A percentile compares a stretch with the other conserved stretches of the same genome.
Conservation (phyloP, 2,797 vertebrate genomes). For the Pantherophis alleghaniensis region DNA sequence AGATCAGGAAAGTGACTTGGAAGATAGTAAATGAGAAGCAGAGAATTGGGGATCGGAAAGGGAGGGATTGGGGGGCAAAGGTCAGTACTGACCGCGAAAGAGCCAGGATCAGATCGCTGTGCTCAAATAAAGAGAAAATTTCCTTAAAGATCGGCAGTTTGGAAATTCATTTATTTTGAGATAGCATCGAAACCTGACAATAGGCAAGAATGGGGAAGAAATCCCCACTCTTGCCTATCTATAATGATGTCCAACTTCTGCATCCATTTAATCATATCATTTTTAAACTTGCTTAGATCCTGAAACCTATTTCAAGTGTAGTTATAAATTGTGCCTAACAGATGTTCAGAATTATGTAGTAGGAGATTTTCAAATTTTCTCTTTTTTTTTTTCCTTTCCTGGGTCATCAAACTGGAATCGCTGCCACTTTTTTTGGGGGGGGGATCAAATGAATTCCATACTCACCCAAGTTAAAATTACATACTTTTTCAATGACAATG, state of each 20-base stretch:
- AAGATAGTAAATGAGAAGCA: no score
- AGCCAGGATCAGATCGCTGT: no score
- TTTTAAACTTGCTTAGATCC: neutral
- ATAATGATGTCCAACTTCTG: neutral
- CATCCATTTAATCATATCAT: neutral
- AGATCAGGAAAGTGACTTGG: no score
- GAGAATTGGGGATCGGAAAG: no score
- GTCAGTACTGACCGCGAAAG: no score
- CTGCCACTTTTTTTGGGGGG: neutral
- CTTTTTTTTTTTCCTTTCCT: neutral
- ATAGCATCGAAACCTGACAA: no score
- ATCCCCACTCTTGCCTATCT: neutral
- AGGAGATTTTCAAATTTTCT: neutral
- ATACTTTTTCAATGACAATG: neutral
- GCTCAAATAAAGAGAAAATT: no score
- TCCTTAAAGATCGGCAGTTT: no score
- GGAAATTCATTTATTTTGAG: no score
- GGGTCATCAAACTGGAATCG: neutral
- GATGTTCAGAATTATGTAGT: neutral
- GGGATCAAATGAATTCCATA: neutral
- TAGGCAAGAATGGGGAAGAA: neutral
- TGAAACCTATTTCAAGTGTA: neutral
- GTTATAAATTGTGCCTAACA: neutral
- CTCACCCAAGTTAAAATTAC: neutral
- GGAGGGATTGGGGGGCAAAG: no score